These are phyloP conservation scores for Leucania comma DNA, from an alignment of 2,888 invertebrate species.

Conservation along the genomic window DNA sequence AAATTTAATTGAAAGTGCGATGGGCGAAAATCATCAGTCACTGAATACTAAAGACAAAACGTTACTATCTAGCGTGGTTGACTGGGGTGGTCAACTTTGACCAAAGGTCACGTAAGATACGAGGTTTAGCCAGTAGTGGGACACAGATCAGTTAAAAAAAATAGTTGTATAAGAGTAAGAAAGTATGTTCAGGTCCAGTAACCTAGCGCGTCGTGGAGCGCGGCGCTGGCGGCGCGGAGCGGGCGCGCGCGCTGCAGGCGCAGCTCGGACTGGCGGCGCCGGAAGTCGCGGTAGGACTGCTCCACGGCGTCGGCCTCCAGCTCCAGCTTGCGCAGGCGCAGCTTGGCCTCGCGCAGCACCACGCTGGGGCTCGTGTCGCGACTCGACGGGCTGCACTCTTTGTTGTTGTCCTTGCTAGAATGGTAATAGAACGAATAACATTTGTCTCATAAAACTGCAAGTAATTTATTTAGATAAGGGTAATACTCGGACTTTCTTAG, in stretches of 20 bases:
- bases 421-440: neutral
- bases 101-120: neutral
- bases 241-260: constrained; percentile 39
- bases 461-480: neutral
- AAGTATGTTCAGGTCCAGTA: too few species aligned
- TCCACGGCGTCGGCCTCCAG: constrained; percentile 91
- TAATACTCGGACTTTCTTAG: neutral
- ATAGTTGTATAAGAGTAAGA: too few species aligned
- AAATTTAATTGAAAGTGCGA: neutral
- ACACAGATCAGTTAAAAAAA: neutral
- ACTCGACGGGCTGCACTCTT: constrained; percentile 31
- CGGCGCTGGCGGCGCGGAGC: neutral
- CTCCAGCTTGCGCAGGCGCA: constrained; percentile 89
- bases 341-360: constrained; percentile 89
- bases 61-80: neutral
- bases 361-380: constrained; percentile 84
- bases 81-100: neutral
- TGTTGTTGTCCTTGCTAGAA: constrained; percentile 64
- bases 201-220: constrained; percentile 32
- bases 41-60: neutral
- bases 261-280: constrained; percentile 70
- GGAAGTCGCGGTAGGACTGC: constrained; percentile 86
- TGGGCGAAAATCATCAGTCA: neutral
- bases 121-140: neutral
- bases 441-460: neutral